These are phyloP conservation scores for Acanthiza pusilla DNA, from an alignment of 2,797 vertebrate species.

Conservation along the genomic window DNA sequence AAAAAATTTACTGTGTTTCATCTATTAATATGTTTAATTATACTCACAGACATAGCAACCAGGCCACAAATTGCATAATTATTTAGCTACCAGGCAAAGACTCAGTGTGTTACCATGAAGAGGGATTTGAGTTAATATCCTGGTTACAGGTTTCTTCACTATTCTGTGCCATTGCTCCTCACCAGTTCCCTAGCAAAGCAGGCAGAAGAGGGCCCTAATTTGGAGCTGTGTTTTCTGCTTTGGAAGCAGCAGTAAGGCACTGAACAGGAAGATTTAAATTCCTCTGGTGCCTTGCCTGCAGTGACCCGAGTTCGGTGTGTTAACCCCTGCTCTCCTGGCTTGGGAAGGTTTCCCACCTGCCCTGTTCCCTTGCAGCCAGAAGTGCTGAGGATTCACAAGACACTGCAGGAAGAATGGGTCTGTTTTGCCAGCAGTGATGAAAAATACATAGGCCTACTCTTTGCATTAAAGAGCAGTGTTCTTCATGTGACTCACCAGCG, in stretches of 20 bases:
- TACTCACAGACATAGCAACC: not conserved
- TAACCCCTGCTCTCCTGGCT: not conserved
- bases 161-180: not conserved
- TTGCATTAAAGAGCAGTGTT: not conserved
- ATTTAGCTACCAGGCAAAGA: not conserved
- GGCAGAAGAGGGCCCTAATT: not conserved
- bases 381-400: not conserved
- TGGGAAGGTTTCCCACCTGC: not conserved
- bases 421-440: not conserved
- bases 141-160: not conserved
- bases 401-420: not conserved
- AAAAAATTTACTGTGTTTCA: not conserved
- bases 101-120: not conserved
- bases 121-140: not conserved
- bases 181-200: not conserved
- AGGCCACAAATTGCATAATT: not conserved
- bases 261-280: not conserved
- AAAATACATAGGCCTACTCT: not conserved
- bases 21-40: not conserved
- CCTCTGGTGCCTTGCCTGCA: not conserved
- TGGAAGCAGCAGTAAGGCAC: not conserved
- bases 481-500: slow-evolving; percentile 32
- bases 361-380: not conserved
- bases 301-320: not conserved
- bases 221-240: not conserved